Base-by-base conservation (phyloP, 2,797 vertebrate genomes). In the Kryptopterus vitreolus region DNA sequence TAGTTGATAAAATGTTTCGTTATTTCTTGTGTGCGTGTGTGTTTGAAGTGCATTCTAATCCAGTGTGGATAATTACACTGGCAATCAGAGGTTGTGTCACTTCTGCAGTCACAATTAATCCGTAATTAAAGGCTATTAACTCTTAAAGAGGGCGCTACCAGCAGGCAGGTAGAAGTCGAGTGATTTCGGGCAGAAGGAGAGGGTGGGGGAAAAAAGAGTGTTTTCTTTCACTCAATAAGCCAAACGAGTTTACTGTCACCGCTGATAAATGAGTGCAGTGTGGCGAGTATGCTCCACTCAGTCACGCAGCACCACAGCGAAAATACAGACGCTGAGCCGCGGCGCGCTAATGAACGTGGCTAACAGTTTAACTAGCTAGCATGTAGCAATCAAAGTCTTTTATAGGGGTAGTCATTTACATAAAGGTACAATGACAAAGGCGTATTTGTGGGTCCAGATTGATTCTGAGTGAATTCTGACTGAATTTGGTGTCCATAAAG, bases 31-130 rank as follows among this genome's bases (percentile, higher is more conserved):
- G 35, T 66, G 35, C 24, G 6, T 43, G 12, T 48, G 66, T 69
- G 43, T 18, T 15, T 31, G 57, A 9, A 8, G 46, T 55, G 73
- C n/a, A 68, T 70, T 77, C 29, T 85, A 73, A 74, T 83, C 82
- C 72, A 50, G 71, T 84, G 76, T 86, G 86, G 80, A 87, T 89
- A 90, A 91, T 89, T 89, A 88, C 77, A 65, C 84, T 66, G 73
- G 87, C 85, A 86, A 88, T 86, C 85, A 83, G 84, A 85, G 78
- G 63, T 80, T 52, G 80, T 85, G 85, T 89, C 87, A 87, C 82
- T 85, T 85, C 80, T 80, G 62, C 81, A 82, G 80, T 82, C 82
- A 22, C 62, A 81, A 81, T 88, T 83, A 85, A 81, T 88, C 78
- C 85, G 77, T 69, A 71, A 77, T 84, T 80, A 84, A 68, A 78